Conservation (phyloP, 2,797 vertebrate genomes). For the Poecile montanus region DNA sequence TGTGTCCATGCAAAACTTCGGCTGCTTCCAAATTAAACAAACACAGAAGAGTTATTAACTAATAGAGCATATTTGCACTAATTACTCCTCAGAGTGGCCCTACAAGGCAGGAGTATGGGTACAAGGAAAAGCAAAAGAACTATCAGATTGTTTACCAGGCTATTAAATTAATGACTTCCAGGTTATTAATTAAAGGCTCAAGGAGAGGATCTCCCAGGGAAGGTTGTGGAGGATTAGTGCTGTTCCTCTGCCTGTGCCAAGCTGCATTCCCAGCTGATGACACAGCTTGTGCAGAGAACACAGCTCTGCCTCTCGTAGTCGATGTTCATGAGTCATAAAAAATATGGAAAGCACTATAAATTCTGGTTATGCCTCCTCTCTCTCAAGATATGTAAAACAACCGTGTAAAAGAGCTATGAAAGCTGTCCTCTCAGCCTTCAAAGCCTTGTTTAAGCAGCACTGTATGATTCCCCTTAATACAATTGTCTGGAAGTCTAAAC, state of each 20-base stretch:
- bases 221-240: neutral
- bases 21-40: neutral
- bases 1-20: neutral
- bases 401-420: constrained; percentile 36
- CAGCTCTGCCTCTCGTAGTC: constrained; percentile 25
- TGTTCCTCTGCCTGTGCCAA: constrained; percentile 44
- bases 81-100: neutral
- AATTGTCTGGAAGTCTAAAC: constrained; percentile 66
- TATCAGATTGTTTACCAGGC: constrained; percentile 44
- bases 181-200: constrained; percentile 34
- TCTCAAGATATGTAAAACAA: constrained; percentile 48
- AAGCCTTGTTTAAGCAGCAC: constrained; percentile 50
- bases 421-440: constrained; percentile 61
- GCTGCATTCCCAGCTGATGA: constrained; percentile 64
- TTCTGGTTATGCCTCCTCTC: constrained; percentile 49
- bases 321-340: constrained; percentile 56
- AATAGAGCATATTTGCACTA: neutral
- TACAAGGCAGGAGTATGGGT: neutral
- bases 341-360: constrained; percentile 58
- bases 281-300: constrained; percentile 18
- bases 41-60: neutral
- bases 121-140: neutral
- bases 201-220: constrained; percentile 10
- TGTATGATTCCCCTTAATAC: constrained; percentile 54
- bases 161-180: constrained; percentile 38